phyloP scores from a whole-genome alignment of 1,140 invertebrate species.

The Camponotus floridanus region DNA sequence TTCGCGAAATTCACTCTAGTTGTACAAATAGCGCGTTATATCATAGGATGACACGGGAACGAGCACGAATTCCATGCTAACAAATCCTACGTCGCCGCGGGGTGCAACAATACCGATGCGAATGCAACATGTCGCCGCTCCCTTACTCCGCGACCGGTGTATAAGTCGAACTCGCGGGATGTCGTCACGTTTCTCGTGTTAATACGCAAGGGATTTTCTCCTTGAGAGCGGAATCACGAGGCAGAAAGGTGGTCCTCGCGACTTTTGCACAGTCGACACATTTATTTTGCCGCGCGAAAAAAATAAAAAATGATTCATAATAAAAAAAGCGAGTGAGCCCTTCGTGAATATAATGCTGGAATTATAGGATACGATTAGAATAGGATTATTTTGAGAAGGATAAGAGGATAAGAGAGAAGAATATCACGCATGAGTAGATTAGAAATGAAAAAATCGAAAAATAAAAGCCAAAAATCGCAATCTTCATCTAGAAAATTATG shows the following conservation, averaged over 20 bases:
- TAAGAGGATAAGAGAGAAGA: too few species aligned
- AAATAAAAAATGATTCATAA: not conserved
- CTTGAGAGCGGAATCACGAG: slow-evolving; percentile 40
- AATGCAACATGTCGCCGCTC: slow-evolving; percentile 16
- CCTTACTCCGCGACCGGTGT: slow-evolving; percentile 35
- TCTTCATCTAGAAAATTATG: not conserved
- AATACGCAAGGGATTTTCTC: slow-evolving; percentile 66
- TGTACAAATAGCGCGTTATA: slow-evolving; percentile 37
- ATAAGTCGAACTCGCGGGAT: slow-evolving; percentile 38
- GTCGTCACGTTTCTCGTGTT: slow-evolving; percentile 78
- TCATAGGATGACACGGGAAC: slow-evolving; percentile 16
- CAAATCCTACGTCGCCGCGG: slow-evolving; percentile 47
- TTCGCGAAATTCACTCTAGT: not conserved
- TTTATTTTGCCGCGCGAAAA: not conserved
- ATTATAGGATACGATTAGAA: not conserved
- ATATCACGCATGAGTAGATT: not conserved
- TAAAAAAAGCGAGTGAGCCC: not conserved
- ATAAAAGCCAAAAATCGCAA: not conserved
- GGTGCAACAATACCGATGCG: not conserved
- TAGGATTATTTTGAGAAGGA: too few species aligned
- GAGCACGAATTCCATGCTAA: slow-evolving; percentile 19
- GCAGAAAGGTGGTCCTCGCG: slow-evolving; percentile 62
- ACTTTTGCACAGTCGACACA: not conserved
- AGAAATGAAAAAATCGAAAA: not conserved
- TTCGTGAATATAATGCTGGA: not conserved